Percentiles rank a stretch among this genome's conserved stretches.
phyloP scores from a whole-genome alignment of 2,888 invertebrate genomes.

The Norana najaformis region DNA sequence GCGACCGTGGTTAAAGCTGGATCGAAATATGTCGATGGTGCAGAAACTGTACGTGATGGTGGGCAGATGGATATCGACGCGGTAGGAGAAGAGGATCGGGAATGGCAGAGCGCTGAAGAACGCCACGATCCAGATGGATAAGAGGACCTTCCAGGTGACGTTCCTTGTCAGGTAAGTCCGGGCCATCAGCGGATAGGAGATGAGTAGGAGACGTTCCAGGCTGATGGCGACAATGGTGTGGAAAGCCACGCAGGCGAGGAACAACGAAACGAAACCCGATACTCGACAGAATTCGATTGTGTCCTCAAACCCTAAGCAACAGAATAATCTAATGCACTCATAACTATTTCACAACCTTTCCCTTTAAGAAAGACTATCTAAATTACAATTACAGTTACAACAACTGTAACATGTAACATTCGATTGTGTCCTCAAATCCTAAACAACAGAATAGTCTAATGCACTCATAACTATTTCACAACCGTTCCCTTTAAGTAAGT shows the following conservation, averaged over 20 bases:
- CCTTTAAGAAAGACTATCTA: no score
- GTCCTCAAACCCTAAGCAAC: neutral
- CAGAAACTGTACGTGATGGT: slow-evolving; percentile 36
- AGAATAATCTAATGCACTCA: no score
- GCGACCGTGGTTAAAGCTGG: neutral
- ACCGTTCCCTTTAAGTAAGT: no score
- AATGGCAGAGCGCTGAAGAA: slow-evolving; percentile 37
- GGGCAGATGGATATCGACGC: slow-evolving; percentile 30
- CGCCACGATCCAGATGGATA: slow-evolving; percentile 37
- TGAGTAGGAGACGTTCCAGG: slow-evolving; percentile 41
- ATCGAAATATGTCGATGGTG: slow-evolving; percentile 30
- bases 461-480: no score
- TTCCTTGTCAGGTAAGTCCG: slow-evolving; percentile 35
- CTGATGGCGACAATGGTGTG: slow-evolving; percentile 42
- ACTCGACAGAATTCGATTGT: slow-evolving; percentile 36
- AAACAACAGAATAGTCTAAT: no score
- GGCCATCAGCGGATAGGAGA: slow-evolving; percentile 41
- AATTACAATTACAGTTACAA: no score
- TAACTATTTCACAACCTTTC: no score
- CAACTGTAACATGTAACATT: no score
- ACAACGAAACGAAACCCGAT: slow-evolving; percentile 35
- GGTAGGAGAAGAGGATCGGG: slow-evolving; percentile 38
- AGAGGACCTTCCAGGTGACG: slow-evolving; percentile 30
- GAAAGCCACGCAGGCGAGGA: slow-evolving; percentile 39
- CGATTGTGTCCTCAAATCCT: neutral